A percentile compares a stretch with the other conserved stretches of the same genome.
Evolutionary conservation across 2,113 vertebrate genomes (phyloP).

Genomic region (Dipodomys stephensi): DNA sequence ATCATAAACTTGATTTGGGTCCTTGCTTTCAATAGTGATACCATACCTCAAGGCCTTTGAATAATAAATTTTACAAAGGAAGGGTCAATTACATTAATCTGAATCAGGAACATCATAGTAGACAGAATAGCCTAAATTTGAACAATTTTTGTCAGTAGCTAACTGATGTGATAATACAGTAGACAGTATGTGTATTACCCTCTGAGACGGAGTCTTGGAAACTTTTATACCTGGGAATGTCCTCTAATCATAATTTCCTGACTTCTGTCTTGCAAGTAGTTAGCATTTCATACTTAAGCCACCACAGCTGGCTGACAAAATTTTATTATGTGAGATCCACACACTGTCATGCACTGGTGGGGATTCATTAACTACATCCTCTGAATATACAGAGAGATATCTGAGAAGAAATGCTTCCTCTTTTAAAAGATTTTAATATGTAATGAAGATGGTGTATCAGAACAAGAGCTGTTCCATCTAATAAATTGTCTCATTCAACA

Average conservation of each 20-base stretch:
- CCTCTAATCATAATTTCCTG: too few species aligned
- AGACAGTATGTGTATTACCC: not conserved
- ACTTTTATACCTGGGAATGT: too few species aligned
- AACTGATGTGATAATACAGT: not conserved
- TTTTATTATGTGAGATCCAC: not conserved
- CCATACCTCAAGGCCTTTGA: not conserved
- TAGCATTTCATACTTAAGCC: too few species aligned
- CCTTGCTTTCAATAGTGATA: not conserved
- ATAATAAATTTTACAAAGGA: not conserved
- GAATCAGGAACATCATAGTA: not conserved
- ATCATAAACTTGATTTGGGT: not conserved
- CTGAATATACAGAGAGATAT: not conserved
- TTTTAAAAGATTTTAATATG: not conserved
- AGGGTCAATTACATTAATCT: not conserved
- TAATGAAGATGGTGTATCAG: too few species aligned
- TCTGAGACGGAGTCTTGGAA: not conserved
- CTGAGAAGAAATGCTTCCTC: not conserved
- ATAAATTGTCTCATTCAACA: too few species aligned
- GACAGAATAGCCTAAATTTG: not conserved
- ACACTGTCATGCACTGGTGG: too few species aligned
- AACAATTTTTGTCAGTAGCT: not conserved
- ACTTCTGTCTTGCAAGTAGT: too few species aligned
- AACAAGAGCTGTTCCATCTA: too few species aligned
- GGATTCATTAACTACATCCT: not conserved
- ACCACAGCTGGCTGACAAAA: too few species aligned